These are phyloP conservation scores for Macrotus californicus DNA, from an alignment of 2,113 vertebrate genomes.

Conservation along the genomic window DNA sequence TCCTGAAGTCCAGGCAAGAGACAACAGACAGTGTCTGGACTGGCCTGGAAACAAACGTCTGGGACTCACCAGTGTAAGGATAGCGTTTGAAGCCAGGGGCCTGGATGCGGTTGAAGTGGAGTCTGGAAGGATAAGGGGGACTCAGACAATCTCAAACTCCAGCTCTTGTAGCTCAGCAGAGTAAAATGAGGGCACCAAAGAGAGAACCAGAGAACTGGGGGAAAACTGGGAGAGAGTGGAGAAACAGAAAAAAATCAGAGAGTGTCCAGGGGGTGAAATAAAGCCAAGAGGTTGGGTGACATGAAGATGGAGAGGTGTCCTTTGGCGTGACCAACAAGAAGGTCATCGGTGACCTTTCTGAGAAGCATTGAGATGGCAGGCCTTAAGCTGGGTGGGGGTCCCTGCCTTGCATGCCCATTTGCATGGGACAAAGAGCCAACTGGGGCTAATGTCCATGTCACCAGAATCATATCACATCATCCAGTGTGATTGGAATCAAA, in stretches of 20 bases:
- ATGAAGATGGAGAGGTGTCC: background rate
- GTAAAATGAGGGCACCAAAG: background rate
- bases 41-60: background rate
- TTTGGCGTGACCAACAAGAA: background rate
- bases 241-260: background rate
- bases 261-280: background rate
- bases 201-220: background rate
- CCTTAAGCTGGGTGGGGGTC: background rate
- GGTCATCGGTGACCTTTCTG: background rate
- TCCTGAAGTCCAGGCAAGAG: background rate
- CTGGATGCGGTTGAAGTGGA: background rate
- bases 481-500: background rate
- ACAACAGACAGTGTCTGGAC: background rate
- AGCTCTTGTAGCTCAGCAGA: background rate
- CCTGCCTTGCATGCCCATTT: background rate
- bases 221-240: background rate
- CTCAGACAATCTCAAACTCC: background rate
- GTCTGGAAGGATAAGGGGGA: background rate
- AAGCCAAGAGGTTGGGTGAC: background rate
- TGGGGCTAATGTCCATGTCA: background rate
- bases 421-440: background rate
- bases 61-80: background rate
- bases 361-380: background rate
- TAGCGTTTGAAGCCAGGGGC: background rate
- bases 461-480: background rate